Conservation (phyloP, 2,888 invertebrate species). For the Drosophila siamana region DNA sequence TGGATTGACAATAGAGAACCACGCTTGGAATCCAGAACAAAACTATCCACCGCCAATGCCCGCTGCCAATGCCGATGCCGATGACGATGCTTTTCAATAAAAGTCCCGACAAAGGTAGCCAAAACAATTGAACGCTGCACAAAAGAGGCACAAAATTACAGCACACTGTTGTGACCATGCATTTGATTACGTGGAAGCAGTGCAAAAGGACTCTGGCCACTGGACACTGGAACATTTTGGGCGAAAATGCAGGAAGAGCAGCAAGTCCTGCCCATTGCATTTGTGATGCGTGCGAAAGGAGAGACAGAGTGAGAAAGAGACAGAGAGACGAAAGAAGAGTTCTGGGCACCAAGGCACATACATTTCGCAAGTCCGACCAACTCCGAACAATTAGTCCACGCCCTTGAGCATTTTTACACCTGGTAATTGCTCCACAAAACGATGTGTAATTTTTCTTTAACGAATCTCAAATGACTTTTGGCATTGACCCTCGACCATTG, state of each 20-base stretch:
- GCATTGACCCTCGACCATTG: slow-evolving; percentile 39
- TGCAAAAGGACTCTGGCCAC: slow-evolving; percentile 18
- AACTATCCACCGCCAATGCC: slow-evolving; percentile 14
- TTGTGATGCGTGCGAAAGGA: slow-evolving; percentile 45
- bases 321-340: neutral
- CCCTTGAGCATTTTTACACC: slow-evolving; percentile 78
- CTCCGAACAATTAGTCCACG: slow-evolving; percentile 82
- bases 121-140: slow-evolving; percentile 65
- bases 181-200: slow-evolving; percentile 58
- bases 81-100: slow-evolving; percentile 66
- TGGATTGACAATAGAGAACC: slow-evolving; percentile 29
- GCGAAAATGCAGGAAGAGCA: slow-evolving; percentile 16
- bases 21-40: slow-evolving; percentile 4
- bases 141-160: slow-evolving; percentile 71
- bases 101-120: slow-evolving; percentile 73
- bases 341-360: slow-evolving; percentile 21
- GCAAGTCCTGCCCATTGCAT: slow-evolving; percentile 45
- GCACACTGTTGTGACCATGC: slow-evolving; percentile 43
- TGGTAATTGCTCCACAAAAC: slow-evolving; percentile 83
- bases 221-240: neutral
- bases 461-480: slow-evolving; percentile 80
- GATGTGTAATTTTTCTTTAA: slow-evolving; percentile 82
- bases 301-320: neutral
- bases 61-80: slow-evolving; percentile 12
- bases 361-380: slow-evolving; percentile 38